phyloP scores from a whole-genome alignment of 2,113 vertebrate genomes.

The Aptenodytes patagonicus region DNA sequence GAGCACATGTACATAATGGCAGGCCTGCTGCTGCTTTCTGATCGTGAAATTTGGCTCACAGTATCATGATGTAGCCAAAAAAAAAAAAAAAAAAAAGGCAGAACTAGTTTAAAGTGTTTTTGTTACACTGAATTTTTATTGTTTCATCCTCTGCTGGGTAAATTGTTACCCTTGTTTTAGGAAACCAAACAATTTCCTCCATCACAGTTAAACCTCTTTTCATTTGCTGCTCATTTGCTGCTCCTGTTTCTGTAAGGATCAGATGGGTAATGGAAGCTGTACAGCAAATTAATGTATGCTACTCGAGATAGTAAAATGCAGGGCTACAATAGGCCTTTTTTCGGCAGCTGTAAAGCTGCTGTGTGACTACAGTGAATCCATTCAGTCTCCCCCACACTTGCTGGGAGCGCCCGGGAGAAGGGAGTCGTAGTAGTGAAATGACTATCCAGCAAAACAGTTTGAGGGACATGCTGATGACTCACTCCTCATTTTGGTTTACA shows the following conservation, averaged over 20 bases:
- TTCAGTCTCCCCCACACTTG: constrained; percentile 35
- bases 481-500: neutral
- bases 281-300: constrained; percentile 57
- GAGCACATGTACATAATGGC: rapidly evolving
- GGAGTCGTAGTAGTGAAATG: neutral
- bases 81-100: neutral
- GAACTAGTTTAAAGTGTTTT: neutral
- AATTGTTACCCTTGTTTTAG: neutral
- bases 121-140: neutral
- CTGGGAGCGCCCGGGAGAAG: constrained; percentile 16
- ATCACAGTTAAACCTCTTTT: neutral
- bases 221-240: neutral
- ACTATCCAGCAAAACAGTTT: neutral
- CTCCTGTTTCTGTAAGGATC: constrained; percentile 33
- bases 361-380: constrained; percentile 9
- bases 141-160: neutral
- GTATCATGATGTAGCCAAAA: neutral
- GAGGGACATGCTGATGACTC: neutral
- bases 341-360: constrained; percentile 26
- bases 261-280: constrained; percentile 48
- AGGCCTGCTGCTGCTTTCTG: neutral
- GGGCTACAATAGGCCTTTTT: neutral
- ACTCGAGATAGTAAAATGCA: constrained; percentile 12
- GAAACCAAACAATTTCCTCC: neutral
- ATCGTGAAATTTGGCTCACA: neutral